Conservation (phyloP, 2,888 invertebrate species). For the Drosophila longiperda region DNA sequence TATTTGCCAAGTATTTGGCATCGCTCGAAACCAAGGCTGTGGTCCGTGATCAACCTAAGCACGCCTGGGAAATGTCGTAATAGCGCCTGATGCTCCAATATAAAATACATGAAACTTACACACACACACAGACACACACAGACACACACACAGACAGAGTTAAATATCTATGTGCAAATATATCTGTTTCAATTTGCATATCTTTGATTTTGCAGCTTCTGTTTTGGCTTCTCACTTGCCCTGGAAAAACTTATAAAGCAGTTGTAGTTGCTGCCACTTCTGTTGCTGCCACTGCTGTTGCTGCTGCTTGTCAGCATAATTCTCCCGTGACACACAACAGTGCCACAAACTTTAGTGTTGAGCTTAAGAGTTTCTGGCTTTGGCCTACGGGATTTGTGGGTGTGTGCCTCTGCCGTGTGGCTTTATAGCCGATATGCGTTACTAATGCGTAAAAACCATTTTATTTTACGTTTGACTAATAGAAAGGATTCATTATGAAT, state of each 20-base stretch:
- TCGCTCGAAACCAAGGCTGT: slow-evolving; percentile 26
- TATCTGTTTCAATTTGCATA: slow-evolving; percentile 81
- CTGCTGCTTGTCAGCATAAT: slow-evolving; percentile 56
- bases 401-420: slow-evolving; percentile 39
- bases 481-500: slow-evolving; percentile 82
- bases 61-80: slow-evolving; percentile 75
- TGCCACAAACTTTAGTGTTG: slow-evolving; percentile 58
- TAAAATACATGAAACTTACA: slow-evolving; percentile 63
- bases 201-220: slow-evolving; percentile 73
- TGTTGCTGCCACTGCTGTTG: slow-evolving; percentile 15
- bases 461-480: slow-evolving; percentile 79
- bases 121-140: slow-evolving; percentile 14
- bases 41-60: slow-evolving; percentile 29
- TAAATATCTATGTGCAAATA: slow-evolving; percentile 50
- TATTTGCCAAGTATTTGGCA: slow-evolving; percentile 52
- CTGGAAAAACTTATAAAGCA: slow-evolving; percentile 36
- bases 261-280: slow-evolving; percentile 34
- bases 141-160: slow-evolving; percentile 1
- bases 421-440: slow-evolving; percentile 72
- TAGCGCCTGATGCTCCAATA: slow-evolving; percentile 66
- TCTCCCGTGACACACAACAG: slow-evolving; percentile 68
- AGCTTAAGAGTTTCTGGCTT: slow-evolving; percentile 64
- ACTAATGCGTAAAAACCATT: slow-evolving; percentile 75
- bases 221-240: slow-evolving; percentile 30
- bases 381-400: slow-evolving; percentile 24